These are phyloP conservation scores for Nasonia longicornis DNA, from an alignment of 1,140 invertebrate species.

Conservation along the genomic window DNA sequence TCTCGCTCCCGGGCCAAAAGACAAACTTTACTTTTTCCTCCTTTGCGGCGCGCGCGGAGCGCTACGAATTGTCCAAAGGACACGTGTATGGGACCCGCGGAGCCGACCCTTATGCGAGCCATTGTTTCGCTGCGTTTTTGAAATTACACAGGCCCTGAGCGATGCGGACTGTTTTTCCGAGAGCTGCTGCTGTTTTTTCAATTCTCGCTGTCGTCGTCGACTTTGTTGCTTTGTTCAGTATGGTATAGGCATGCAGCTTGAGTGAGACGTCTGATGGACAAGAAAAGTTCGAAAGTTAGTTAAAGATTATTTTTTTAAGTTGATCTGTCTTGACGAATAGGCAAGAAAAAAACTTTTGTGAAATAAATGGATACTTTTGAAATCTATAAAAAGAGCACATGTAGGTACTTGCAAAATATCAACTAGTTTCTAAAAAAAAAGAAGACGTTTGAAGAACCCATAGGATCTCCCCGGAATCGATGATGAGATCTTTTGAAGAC, in stretches of 20 bases:
- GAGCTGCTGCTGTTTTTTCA: background rate
- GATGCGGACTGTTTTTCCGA: background rate
- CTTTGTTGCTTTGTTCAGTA: background rate
- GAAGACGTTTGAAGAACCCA: no score
- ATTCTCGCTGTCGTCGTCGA: background rate
- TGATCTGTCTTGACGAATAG: no score
- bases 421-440: no score
- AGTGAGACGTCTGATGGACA: no score
- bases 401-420: no score
- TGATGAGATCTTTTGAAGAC: background rate
- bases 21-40: constrained; percentile 48
- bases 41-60: constrained; percentile 46
- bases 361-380: no score
- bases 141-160: background rate
- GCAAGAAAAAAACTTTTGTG: no score
- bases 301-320: no score
- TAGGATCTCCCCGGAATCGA: background rate
- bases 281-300: no score
- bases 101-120: background rate
- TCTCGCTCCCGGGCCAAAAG: constrained; percentile 48
- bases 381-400: no score
- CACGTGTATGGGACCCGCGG: no score
- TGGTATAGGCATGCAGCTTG: no score
- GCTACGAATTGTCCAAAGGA: background rate
- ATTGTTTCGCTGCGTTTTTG: constrained; percentile 16